Evolutionary conservation across 2,888 invertebrate species (phyloP).

Genomic region (Hartigia nigra): DNA sequence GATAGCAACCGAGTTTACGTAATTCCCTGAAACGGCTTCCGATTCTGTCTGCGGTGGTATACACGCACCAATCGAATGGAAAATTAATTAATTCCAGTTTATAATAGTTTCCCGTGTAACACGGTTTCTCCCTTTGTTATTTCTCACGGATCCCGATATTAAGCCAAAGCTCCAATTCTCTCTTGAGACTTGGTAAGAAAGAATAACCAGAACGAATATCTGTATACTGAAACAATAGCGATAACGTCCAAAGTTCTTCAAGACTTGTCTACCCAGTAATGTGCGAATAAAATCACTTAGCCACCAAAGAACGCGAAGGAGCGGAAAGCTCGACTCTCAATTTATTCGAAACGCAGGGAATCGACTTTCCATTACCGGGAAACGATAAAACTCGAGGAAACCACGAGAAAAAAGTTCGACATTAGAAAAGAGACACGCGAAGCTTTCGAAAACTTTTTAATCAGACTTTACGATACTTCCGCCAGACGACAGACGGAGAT

Average conservation of each 20-base stretch:
- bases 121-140: neutral
- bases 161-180: too few relatives aligned
- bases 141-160: too few relatives aligned
- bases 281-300: neutral
- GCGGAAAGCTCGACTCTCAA: neutral
- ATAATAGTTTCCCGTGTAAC: neutral
- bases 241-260: neutral
- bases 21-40: constrained; percentile 2
- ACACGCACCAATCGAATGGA: constrained; percentile 1
- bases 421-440: neutral
- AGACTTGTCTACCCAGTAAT: neutral
- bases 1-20: neutral
- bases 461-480: neutral
- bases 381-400: neutral
- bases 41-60: neutral
- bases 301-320: neutral
- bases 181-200: too few relatives aligned
- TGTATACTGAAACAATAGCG: neutral
- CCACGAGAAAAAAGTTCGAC: neutral
- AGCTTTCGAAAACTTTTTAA: neutral
- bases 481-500: neutral
- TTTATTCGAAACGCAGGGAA: neutral
- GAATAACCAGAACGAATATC: neutral
- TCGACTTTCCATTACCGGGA: neutral
- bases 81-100: constrained; percentile 9